Percentiles rank a stretch among this genome's conserved stretches.
These are phyloP conservation scores for Planococcus citri DNA, from an alignment of 1,140 invertebrate species.

Conservation along the genomic window DNA sequence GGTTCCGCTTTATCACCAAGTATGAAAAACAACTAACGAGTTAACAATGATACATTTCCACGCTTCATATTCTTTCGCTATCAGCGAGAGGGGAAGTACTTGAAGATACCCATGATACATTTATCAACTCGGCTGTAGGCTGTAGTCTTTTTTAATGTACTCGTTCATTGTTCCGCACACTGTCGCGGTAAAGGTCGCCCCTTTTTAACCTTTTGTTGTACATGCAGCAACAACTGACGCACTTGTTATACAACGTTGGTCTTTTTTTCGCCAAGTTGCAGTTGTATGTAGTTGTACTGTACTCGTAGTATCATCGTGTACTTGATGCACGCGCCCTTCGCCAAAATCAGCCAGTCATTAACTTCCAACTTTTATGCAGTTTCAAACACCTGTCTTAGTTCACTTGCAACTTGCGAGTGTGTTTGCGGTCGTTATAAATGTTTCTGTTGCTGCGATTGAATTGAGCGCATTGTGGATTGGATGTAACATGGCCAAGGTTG, in stretches of 20 bases:
- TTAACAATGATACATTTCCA: conserved; percentile 18
- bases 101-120: background rate
- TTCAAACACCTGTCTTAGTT: conserved; percentile 11
- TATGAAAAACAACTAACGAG: conserved; percentile 16
- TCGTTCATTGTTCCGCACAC: conserved; percentile 10
- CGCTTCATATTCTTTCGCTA: background rate
- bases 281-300: background rate
- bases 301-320: background rate
- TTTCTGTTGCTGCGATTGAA: too few species aligned
- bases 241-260: conserved; percentile 13
- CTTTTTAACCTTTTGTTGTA: conserved; percentile 17
- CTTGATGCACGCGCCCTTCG: background rate
- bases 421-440: too few species aligned
- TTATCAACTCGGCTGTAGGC: conserved; percentile 1
- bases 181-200: conserved; percentile 15
- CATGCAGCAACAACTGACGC: conserved; percentile 9
- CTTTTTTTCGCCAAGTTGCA: background rate
- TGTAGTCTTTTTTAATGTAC: conserved; percentile 19
- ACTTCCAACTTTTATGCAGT: background rate
- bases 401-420: too few species aligned
- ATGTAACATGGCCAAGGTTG: too few species aligned
- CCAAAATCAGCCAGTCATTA: background rate
- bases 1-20: conserved; percentile 12
- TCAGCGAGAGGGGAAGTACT: background rate
- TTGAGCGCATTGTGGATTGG: too few species aligned